phyloP scores from a whole-genome alignment of 2,113 vertebrate genomes.

The Cryptoleucopteryx plumbea region DNA sequence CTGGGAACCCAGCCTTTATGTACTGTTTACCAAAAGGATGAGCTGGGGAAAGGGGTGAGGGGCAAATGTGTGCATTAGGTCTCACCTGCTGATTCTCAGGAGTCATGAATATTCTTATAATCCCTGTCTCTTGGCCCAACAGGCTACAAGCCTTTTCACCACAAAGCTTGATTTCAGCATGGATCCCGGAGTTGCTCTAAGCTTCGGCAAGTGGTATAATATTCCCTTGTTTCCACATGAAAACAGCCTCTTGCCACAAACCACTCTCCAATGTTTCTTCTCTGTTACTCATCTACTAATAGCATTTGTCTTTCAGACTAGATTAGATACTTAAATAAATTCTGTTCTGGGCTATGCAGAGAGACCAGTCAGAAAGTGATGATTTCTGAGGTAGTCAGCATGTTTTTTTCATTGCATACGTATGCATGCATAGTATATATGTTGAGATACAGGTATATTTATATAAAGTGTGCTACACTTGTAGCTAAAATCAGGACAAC shows the following conservation, averaged over 20 bases:
- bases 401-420: background rate
- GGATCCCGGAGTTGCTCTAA: conserved; percentile 63
- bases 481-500: background rate
- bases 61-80: conserved; percentile 58
- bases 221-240: conserved; percentile 66
- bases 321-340: conserved; percentile 16
- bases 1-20: conserved; percentile 79
- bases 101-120: conserved; percentile 93
- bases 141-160: conserved; percentile 70
- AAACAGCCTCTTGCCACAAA: conserved; percentile 62
- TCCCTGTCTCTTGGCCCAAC: conserved; percentile 74
- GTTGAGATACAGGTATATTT: background rate
- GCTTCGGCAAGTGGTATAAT: conserved; percentile 64
- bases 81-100: conserved; percentile 90
- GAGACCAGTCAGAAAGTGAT: background rate
- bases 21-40: conserved; percentile 94
- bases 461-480: background rate
- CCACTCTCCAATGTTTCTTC: conserved; percentile 10
- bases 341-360: background rate
- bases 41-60: conserved; percentile 65
- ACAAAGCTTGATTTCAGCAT: conserved; percentile 44
- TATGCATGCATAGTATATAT: background rate
- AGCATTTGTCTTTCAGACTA: conserved; percentile 39
- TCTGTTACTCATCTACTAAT: background rate
- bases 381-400: background rate